phyloP scores from a whole-genome alignment of 2,888 invertebrate species.

The Drosophila borealis region DNA sequence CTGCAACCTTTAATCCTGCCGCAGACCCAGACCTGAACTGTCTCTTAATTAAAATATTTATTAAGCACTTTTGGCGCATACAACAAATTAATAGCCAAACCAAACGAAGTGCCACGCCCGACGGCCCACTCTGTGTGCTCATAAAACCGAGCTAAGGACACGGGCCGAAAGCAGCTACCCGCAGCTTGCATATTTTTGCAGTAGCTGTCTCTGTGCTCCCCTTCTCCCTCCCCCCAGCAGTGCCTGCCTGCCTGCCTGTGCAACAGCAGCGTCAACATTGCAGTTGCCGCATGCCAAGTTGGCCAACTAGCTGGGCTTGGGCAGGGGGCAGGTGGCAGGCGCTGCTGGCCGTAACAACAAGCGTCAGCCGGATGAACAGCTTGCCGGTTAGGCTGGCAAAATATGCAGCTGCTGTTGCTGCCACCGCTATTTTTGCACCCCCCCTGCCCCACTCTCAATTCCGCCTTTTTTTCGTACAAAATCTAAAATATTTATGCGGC shows the following conservation, averaged over 20 bases:
- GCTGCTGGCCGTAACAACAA: conserved; percentile 49
- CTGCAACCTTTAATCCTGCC: conserved; percentile 17
- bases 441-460: not conserved
- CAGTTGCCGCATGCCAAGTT: conserved; percentile 73
- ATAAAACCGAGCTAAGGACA: conserved; percentile 39
- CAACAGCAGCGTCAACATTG: conserved; percentile 77
- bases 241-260: conserved; percentile 16
- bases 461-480: conserved; percentile 33
- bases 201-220: conserved; percentile 9
- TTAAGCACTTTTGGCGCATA: conserved; percentile 67
- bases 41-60: conserved; percentile 75
- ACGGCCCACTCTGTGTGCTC: conserved; percentile 5
- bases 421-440: conserved; percentile 9
- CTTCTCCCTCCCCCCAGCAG: conserved; percentile 8
- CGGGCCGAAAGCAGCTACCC: conserved; percentile 17
- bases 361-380: conserved; percentile 74
- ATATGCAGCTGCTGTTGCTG: conserved; percentile 61
- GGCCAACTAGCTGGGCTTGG: conserved; percentile 58
- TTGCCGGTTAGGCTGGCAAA: conserved; percentile 70
- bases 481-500: conserved; percentile 79
- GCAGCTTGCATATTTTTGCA: conserved; percentile 48
- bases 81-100: conserved; percentile 67
- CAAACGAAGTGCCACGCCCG: not conserved
- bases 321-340: not conserved
- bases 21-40: conserved; percentile 23